Conservation (phyloP, 2,797 vertebrate species). For the Poecilia gillii region DNA sequence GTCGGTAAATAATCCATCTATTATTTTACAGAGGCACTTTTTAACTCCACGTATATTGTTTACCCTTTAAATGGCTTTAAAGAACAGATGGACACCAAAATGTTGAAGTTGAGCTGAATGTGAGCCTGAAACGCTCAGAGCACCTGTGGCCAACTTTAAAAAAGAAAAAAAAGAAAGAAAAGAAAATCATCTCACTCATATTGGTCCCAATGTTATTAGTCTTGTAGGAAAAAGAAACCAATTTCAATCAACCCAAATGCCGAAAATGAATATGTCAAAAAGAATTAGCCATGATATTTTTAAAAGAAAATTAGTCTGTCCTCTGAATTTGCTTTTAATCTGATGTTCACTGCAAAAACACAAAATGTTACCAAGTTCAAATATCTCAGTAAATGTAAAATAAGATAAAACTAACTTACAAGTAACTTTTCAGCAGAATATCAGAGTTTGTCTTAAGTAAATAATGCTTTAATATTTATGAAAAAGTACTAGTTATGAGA, state of each 20-base stretch:
- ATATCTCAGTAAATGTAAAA: no score
- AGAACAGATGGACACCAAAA: neutral
- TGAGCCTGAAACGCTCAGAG: neutral
- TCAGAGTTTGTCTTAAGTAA: no score
- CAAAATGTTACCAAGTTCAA: no score
- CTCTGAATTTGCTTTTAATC: neutral
- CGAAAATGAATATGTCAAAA: neutral
- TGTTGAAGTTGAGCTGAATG: neutral
- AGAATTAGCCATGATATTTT: neutral
- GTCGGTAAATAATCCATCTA: neutral
- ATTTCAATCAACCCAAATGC: neutral
- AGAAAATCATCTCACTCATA: neutral
- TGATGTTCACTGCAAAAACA: neutral
- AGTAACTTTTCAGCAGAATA: no score
- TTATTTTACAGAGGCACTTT: neutral
- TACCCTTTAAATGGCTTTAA: neutral
- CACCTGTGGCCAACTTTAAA: neutral
- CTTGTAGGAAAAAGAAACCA: neutral
- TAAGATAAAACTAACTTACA: no score
- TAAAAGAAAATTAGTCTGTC: neutral
- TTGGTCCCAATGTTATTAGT: constrained; percentile 22
- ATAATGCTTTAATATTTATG: no score
- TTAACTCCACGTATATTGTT: neutral
- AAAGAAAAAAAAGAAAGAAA: neutral
- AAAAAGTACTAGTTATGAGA: no score